phyloP scores from a whole-genome alignment of 92 coral and sea anemone species.

The Pocillopora meandrina region DNA sequence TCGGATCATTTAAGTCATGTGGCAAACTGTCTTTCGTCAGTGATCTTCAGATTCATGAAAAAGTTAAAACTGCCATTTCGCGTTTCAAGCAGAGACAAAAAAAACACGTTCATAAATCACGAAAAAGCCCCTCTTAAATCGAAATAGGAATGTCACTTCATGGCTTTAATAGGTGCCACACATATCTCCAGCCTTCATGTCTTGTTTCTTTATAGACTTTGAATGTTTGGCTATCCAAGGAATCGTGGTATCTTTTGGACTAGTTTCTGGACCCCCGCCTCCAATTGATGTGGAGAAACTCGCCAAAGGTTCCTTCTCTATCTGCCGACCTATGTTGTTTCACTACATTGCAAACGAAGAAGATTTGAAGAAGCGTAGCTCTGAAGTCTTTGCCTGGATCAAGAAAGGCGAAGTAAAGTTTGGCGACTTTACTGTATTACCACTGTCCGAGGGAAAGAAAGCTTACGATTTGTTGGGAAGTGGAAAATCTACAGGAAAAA shows the following conservation, averaged over 20 bases:
- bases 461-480: slow-evolving; percentile 67
- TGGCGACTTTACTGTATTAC: slow-evolving; percentile 43
- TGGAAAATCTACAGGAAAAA: slow-evolving; percentile 67
- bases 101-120: no score
- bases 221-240: slow-evolving; percentile 64
- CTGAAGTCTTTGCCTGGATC: slow-evolving; percentile 62
- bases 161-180: no score
- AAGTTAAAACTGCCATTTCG: no score
- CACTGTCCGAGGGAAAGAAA: slow-evolving; percentile 58
- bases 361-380: slow-evolving; percentile 58
- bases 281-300: slow-evolving; percentile 44
- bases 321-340: slow-evolving; percentile 49
- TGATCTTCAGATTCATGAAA: no score
- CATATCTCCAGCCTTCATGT: no score
- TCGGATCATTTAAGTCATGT: no score
- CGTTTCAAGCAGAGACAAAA: no score
- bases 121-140: no score
- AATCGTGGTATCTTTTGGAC: slow-evolving; percentile 60
- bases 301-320: slow-evolving; percentile 44
- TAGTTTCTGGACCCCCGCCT: slow-evolving; percentile 61
- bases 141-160: no score
- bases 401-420: slow-evolving; percentile 56
- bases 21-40: no score
- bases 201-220: slow-evolving; percentile 42
- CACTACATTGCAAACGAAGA: slow-evolving; percentile 49